These are phyloP conservation scores for Falco columbarius DNA, from an alignment of 2,797 vertebrate genomes.

Conservation along the genomic window DNA sequence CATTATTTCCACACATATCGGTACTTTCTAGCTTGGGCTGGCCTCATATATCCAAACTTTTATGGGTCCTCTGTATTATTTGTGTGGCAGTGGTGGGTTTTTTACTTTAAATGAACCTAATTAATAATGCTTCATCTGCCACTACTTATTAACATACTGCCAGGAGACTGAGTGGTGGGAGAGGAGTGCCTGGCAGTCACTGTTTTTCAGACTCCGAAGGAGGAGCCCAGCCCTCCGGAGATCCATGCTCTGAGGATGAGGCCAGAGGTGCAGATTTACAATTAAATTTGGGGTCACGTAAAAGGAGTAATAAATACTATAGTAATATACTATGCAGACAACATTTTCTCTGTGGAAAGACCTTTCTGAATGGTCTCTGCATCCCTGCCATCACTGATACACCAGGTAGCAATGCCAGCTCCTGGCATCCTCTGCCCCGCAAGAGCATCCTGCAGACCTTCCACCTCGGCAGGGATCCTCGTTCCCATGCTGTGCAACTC, in stretches of 20 bases:
- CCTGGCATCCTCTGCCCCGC: background rate
- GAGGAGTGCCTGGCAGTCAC: fast-evolving
- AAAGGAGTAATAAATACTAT: background rate
- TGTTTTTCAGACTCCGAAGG: background rate
- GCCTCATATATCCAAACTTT: background rate
- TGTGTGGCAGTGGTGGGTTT: background rate
- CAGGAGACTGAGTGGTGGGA: background rate
- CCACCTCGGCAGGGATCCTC: background rate
- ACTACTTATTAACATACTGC: background rate
- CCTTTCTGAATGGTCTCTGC: background rate
- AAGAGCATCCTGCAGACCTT: background rate
- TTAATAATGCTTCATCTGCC: slow-evolving; percentile 6
- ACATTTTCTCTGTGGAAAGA: background rate
- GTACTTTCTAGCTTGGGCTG: background rate
- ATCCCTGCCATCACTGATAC: background rate
- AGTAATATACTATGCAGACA: background rate
- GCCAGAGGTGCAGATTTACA: background rate
- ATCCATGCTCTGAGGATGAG: background rate
- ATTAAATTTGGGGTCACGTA: background rate
- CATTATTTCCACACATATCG: slow-evolving; percentile 3
- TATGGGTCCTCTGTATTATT: background rate
- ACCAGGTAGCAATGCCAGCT: background rate
- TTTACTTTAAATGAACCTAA: slow-evolving; percentile 2
- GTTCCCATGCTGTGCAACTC: background rate
- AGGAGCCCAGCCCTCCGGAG: background rate